Conservation (phyloP, 2,113 vertebrate genomes). For the Silurus meridionalis region DNA sequence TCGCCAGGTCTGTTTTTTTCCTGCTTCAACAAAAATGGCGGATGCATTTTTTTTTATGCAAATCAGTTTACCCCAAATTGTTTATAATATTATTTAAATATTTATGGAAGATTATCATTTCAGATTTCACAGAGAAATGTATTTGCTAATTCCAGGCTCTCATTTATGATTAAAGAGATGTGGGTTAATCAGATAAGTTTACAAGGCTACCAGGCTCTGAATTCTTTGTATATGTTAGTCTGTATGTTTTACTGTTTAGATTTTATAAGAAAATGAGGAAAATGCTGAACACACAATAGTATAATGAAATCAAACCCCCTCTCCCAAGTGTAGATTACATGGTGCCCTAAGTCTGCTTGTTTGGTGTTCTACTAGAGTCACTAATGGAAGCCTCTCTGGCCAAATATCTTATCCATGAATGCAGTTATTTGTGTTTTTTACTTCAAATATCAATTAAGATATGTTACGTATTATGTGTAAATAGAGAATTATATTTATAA, state of each 20-base stretch:
- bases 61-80: neutral
- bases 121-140: slow-evolving; percentile 18
- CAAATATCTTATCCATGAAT: neutral
- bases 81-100: neutral
- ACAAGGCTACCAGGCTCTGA: neutral
- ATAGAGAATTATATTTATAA: neutral
- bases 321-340: too few species aligned
- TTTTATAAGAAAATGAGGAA: neutral
- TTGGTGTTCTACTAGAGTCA: neutral
- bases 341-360: neutral
- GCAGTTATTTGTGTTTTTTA: neutral
- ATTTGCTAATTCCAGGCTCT: slow-evolving; percentile 6
- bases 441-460: neutral
- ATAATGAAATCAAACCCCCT: neutral
- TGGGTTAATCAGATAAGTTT: neutral
- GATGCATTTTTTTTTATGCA: neutral
- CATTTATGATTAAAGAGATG: neutral
- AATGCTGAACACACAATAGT: neutral
- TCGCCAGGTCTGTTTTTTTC: neutral
- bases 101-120: slow-evolving; percentile 1
- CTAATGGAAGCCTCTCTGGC: neutral
- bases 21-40: too few species aligned
- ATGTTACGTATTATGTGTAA: neutral
- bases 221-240: neutral
- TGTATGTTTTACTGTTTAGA: neutral